Conservation (phyloP, 2,113 vertebrate genomes). For the Menura novaehollandiae region DNA sequence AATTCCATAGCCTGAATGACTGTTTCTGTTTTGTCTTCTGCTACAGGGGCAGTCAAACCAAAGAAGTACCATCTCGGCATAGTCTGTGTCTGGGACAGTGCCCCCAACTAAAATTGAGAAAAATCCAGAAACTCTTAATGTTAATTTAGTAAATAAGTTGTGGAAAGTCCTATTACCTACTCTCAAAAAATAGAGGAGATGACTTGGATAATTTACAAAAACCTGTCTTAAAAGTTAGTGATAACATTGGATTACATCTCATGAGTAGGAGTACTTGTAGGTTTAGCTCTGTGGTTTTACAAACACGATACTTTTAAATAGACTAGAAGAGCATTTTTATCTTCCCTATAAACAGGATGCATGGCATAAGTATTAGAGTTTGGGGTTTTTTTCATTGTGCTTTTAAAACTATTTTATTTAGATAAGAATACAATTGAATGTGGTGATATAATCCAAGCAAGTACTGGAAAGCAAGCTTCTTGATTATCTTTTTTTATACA, state of each 20-base stretch:
- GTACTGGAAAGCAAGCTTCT: background rate
- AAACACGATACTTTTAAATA: background rate
- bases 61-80: background rate
- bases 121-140: background rate
- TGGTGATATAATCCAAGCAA: background rate
- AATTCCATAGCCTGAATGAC: background rate
- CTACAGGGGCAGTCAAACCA: background rate
- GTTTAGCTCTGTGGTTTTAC: background rate
- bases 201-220: background rate
- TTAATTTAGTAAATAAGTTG: background rate
- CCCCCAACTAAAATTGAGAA: background rate
- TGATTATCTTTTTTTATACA: background rate
- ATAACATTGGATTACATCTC: background rate
- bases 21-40: background rate
- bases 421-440: background rate
- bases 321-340: background rate
- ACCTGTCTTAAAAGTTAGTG: background rate
- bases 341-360: background rate
- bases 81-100: background rate
- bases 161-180: background rate
- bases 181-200: background rate
- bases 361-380: rapidly evolving
- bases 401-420: background rate
- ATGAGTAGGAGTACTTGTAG: background rate
- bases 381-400: background rate